phyloP scores from a whole-genome alignment of 1,140 invertebrate species.

The Caenorhabditis remanei region DNA sequence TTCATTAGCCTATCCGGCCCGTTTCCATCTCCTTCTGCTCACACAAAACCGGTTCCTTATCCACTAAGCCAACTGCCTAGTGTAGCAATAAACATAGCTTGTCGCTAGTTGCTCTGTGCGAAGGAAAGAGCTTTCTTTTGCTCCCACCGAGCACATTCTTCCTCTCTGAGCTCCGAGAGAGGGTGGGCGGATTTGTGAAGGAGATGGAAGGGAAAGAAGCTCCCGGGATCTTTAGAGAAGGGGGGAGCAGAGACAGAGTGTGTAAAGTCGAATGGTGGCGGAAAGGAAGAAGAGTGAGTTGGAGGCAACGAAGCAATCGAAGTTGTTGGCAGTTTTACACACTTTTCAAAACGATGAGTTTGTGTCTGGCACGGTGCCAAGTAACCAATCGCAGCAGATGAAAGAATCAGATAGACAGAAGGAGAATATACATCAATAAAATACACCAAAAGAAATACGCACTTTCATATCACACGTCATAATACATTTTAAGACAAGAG shows the following conservation, averaged over 20 bases:
- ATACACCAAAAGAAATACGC: neutral
- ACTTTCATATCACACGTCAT: too few relatives aligned
- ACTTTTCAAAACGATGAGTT: conserved; percentile 41
- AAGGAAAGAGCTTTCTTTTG: conserved; percentile 23
- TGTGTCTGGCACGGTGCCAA: conserved; percentile 50
- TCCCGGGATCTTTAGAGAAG: conserved; percentile 43
- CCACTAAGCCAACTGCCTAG: conserved; percentile 50
- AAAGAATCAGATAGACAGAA: conserved; percentile 3
- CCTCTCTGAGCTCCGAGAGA: neutral
- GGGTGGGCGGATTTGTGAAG: conserved; percentile 54
- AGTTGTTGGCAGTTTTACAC: conserved; percentile 56
- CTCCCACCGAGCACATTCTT: conserved; percentile 46
- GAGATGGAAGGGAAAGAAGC: conserved; percentile 9
- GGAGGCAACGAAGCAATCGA: conserved; percentile 17
- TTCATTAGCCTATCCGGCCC: neutral
- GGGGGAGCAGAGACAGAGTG: conserved; percentile 17
- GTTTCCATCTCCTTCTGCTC: neutral
- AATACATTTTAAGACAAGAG: too few relatives aligned
- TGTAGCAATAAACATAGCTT: conserved; percentile 53
- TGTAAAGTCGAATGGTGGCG: conserved; percentile 43
- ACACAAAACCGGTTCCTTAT: conserved; percentile 30
- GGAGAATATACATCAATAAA: neutral
- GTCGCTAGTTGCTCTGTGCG: conserved; percentile 28
- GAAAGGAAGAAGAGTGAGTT: conserved; percentile 4
- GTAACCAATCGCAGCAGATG: conserved; percentile 3